These are phyloP conservation scores for Cyprinus carpio DNA, from an alignment of 2,113 vertebrate species.

Conservation along the genomic window DNA sequence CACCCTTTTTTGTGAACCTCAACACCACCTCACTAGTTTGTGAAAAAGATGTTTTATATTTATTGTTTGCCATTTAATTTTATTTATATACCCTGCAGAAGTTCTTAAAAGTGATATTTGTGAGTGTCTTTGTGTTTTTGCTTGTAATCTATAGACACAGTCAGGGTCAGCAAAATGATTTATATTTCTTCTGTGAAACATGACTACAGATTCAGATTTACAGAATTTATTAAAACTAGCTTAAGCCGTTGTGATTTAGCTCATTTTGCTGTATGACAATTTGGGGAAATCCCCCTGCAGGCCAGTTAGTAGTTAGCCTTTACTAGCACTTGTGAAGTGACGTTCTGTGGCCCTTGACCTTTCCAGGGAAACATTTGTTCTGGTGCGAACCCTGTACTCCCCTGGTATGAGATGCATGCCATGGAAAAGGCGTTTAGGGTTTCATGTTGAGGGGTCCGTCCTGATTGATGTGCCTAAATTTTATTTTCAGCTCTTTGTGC, in stretches of 20 bases:
- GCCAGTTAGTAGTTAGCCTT: slow-evolving; percentile 27
- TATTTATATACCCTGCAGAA: too few species aligned
- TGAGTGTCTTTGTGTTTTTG: too few species aligned
- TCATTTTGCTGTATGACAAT: neutral
- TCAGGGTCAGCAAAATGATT: too few species aligned
- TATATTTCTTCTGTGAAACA: too few species aligned
- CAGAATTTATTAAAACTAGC: neutral
- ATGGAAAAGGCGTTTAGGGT: slow-evolving; percentile 72
- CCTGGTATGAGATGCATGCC: slow-evolving; percentile 76
- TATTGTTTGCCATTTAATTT: too few species aligned
- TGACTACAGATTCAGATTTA: too few species aligned
- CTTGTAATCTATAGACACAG: too few species aligned
- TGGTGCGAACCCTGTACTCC: slow-evolving; percentile 64
- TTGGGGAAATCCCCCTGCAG: slow-evolving; percentile 41
- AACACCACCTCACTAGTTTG: too few species aligned
- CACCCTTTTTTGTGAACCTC: too few species aligned
- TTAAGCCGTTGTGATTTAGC: neutral
- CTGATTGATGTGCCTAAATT: slow-evolving; percentile 76
- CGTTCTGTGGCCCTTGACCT: slow-evolving; percentile 66
- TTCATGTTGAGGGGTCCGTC: slow-evolving; percentile 68
- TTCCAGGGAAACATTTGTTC: slow-evolving; percentile 80
- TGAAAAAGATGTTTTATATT: too few species aligned
- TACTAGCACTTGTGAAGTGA: slow-evolving; percentile 32
- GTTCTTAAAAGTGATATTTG: too few species aligned
- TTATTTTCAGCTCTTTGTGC: slow-evolving; percentile 81